Percentiles rank a stretch among this genome's conserved stretches.
Evolutionary conservation across 2,113 vertebrate genomes (phyloP).

Genomic region (Mystacornis crossleyi): DNA sequence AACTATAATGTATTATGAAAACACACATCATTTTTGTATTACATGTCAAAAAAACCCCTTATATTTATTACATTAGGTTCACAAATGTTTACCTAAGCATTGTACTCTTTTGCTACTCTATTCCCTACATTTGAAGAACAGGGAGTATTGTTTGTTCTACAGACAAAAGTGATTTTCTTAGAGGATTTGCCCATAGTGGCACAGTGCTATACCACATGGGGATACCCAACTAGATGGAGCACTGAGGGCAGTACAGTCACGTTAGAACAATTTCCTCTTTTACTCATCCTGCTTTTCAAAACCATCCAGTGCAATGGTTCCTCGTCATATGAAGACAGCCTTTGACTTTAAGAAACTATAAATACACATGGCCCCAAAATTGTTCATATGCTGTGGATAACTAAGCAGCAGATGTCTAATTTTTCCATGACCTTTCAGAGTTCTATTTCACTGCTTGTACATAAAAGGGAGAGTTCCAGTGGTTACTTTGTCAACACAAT

Average conservation of each 20-base stretch:
- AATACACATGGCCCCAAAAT: not conserved
- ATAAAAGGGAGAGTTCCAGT: not conserved
- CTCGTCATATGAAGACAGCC: constrained; percentile 5
- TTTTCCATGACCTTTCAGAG: constrained; percentile 9
- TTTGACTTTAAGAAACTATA: not conserved
- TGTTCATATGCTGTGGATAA: constrained; percentile 27
- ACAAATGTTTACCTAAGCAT: constrained; percentile 31
- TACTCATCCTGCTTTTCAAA: not conserved
- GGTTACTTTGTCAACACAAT: not conserved
- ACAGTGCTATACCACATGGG: rapidly evolving
- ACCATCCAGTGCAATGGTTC: not conserved
- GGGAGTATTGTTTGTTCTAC: constrained; percentile 7
- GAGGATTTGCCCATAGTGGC: not conserved
- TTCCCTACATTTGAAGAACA: constrained; percentile 19
- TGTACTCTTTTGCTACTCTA: not conserved
- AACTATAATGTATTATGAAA: constrained; percentile 30
- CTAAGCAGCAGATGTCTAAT: not conserved
- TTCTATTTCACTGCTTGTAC: not conserved
- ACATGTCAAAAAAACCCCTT: not conserved
- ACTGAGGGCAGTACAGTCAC: not conserved
- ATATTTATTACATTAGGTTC: constrained; percentile 38
- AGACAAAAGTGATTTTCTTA: not conserved
- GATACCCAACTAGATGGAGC: not conserved
- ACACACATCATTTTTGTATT: constrained; percentile 10
- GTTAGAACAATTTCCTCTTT: not conserved